Evolutionary conservation across 2,113 vertebrate genomes (phyloP).

Genomic region (Tylochromis polylepis): DNA sequence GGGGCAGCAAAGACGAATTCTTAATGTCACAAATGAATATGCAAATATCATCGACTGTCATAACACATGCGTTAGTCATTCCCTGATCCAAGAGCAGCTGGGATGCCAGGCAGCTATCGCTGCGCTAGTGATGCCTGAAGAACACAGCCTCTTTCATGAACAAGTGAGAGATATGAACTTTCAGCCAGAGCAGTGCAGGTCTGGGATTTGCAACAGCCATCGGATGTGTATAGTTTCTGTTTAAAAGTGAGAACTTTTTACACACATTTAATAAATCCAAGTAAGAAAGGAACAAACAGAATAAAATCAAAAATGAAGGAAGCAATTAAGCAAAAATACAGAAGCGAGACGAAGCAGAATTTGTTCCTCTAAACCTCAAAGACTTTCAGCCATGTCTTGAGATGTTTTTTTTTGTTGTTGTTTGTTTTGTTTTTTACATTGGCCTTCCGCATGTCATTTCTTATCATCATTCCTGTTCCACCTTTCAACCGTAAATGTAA

Average conservation of each 20-base stretch:
- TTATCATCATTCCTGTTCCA: neutral
- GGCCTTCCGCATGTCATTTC: neutral
- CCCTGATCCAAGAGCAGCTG: constrained; percentile 30
- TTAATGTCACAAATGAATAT: constrained; percentile 71
- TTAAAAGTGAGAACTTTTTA: neutral
- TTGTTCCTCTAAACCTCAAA: neutral
- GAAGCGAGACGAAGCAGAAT: neutral
- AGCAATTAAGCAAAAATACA: neutral
- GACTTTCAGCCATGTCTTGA: neutral
- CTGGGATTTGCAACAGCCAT: neutral
- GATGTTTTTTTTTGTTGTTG: neutral
- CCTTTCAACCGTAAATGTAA: neutral
- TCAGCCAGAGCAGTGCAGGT: constrained; percentile 12
- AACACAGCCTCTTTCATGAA: neutral
- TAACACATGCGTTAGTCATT: constrained; percentile 58
- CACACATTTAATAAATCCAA: neutral
- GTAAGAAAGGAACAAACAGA: neutral
- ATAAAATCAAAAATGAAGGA: neutral
- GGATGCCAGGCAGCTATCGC: constrained; percentile 19
- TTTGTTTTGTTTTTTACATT: too few species aligned
- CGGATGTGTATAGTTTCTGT: neutral
- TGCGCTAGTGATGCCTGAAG: constrained; percentile 14
- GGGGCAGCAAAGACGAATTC: constrained; percentile 45
- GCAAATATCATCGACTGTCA: constrained; percentile 67
- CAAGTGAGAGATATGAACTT: constrained; percentile 2